Evolutionary conservation across 2,888 invertebrate species (phyloP), one percentile per base, ranked within the genome.

Genomic region (Caenorhabditis sp.): DNA sequence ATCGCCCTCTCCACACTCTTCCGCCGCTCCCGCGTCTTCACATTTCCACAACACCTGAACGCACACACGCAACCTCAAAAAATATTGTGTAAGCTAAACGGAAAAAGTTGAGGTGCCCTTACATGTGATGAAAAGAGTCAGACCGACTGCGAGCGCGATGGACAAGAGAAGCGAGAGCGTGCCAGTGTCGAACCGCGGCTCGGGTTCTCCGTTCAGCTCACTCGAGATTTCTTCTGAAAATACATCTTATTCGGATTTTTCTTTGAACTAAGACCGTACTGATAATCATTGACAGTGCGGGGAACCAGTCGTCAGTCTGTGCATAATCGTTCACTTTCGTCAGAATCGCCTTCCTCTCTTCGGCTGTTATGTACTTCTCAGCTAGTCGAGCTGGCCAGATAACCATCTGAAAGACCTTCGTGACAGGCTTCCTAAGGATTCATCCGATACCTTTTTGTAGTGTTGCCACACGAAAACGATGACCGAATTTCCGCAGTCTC

Each of bases 401-500:
- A 7, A 87, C 82, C 81, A 88, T 84, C 86, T 87, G 76, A 46
- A 78, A 41, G 15, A 26, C 8, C 32, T 24, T 62, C 32, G 35
- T 20, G n/a, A 41, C 13, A 15, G 8, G 4, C 9, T 58, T 3
- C n/a, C n/a, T n/a, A n/a, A n/a, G n/a, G n/a, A n/a, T n/a, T n/a
- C n/a, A n/a, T n/a, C n/a, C n/a, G n/a, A n/a, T n/a, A 30, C 9
- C 80, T 87, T 87, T 78, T 87, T 87, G 65, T 88, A 87, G 56
- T 89, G 86, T 58, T 86, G 80, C 89, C 89, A 89, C 6, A 87
- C 84, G 55, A 89, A 86, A 22, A 89, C 79, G 63, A 89, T 84
- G 7, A 87, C 86, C 15, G 88, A 87, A 63, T 89, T 89, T 30
- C 89, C 89, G 53, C 89, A 89, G 56, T 89, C 89, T 32, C 89